Percentiles rank a stretch among this genome's conserved stretches.
Conservation (phyloP, 2,888 invertebrate species). For the Trichopria drosophilae region DNA sequence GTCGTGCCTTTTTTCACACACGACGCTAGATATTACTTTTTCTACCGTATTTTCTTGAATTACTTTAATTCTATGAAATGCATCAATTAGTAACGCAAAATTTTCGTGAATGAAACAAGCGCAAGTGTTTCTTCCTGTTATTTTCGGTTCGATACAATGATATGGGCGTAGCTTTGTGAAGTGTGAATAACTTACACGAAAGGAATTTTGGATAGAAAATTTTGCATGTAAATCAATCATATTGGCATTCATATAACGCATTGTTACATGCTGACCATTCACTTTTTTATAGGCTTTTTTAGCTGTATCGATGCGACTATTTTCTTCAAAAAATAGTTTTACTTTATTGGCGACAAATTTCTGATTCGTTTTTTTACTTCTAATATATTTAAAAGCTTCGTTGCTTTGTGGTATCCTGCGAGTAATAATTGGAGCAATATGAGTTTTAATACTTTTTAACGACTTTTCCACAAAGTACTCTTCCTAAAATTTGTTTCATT, state of each 20-base stretch:
- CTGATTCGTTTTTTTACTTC: too few relatives aligned
- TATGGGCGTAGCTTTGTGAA: conserved; percentile 16
- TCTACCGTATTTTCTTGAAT: conserved; percentile 19
- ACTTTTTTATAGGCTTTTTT: conserved; percentile 23
- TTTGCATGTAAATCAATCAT: conserved; percentile 20
- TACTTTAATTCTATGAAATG: conserved; percentile 16
- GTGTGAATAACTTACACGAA: conserved; percentile 12
- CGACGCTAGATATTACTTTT: conserved; percentile 15
- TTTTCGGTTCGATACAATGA: conserved; percentile 22
- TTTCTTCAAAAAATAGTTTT: conserved; percentile 16
- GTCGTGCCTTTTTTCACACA: conserved; percentile 19
- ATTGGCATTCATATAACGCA: conserved; percentile 19
- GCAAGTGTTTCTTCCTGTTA: conserved; percentile 20
- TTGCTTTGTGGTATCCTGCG: conserved; percentile 10
- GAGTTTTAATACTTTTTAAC: conserved; percentile 23
- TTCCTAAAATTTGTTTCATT: conserved; percentile 24
- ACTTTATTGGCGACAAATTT: too few relatives aligned
- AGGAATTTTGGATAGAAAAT: conserved; percentile 13
- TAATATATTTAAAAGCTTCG: too few relatives aligned
- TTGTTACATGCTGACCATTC: conserved; percentile 20
- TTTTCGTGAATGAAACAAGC: conserved; percentile 8
- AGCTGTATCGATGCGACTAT: conserved; percentile 22
- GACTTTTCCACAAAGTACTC: conserved; percentile 22
- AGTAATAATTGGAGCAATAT: conserved; percentile 11
- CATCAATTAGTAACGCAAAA: conserved; percentile 4